phyloP scores from a whole-genome alignment of 1,140 invertebrate genomes.

The Cyphomyrmex costatus region DNA sequence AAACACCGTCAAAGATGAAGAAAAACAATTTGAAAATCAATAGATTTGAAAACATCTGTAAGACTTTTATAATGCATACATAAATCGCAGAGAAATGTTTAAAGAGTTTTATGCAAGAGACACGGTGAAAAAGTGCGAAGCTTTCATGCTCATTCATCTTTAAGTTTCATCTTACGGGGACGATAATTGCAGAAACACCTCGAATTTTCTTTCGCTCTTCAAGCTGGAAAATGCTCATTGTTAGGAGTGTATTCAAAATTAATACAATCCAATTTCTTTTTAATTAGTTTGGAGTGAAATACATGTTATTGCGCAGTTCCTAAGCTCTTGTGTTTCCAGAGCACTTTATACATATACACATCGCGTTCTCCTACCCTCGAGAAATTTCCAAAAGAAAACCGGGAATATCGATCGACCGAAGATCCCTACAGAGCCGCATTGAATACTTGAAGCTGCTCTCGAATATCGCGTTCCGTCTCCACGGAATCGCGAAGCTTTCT shows the following conservation, averaged over 20 bases:
- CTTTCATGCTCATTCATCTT: constrained; percentile 13
- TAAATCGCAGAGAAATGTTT: constrained; percentile 26
- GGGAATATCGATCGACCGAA: constrained; percentile 39
- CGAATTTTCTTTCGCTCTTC: neutral
- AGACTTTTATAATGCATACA: neutral
- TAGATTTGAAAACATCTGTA: constrained; percentile 2
- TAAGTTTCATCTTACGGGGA: neutral
- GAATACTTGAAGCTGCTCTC: constrained; percentile 29
- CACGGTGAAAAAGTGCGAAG: neutral
- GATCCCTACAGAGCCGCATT: neutral
- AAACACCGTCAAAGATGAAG: constrained; percentile 1
- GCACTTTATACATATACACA: neutral
- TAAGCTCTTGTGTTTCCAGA: neutral
- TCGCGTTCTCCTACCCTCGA: neutral
- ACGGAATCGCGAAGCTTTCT: constrained; percentile 28
- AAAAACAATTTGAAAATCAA: constrained; percentile 50
- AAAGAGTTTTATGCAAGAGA: neutral
- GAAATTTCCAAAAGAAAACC: constrained; percentile 41
- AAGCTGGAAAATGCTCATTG: neutral
- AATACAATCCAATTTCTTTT: neutral
- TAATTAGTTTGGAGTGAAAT: neutral
- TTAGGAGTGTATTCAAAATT: neutral
- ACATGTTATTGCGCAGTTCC: neutral
- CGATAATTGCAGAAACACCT: neutral
- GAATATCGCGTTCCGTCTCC: constrained; percentile 28